Evolutionary conservation across 2,888 invertebrate genomes (phyloP).

Genomic region (Synergus gifuensis): DNA sequence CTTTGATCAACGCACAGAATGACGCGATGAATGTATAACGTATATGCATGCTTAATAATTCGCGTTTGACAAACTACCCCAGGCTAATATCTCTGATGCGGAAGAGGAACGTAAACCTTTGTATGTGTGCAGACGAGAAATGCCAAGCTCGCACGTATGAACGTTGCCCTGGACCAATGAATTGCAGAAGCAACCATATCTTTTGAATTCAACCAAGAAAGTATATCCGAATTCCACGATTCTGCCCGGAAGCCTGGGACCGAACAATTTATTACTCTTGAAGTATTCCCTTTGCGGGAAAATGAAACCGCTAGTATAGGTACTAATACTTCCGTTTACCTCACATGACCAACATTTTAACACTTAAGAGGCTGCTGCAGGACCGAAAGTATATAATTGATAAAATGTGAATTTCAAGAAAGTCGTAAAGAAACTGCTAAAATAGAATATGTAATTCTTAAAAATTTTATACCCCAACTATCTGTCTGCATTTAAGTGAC

Average conservation of each 20-base stretch:
- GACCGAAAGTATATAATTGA: too few relatives aligned
- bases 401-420: not conserved
- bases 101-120: slow-evolving; percentile 38
- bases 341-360: slow-evolving; percentile 19
- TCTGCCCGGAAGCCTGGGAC: slow-evolving; percentile 5
- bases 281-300: slow-evolving; percentile 33
- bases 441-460: too few relatives aligned
- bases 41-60: slow-evolving; percentile 32
- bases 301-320: slow-evolving; percentile 1
- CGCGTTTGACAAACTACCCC: slow-evolving; percentile 35
- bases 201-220: slow-evolving; percentile 6
- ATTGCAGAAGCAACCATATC: slow-evolving; percentile 22
- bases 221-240: slow-evolving; percentile 18
- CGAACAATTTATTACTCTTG: slow-evolving; percentile 19
- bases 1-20: slow-evolving; percentile 18
- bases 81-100: slow-evolving; percentile 25
- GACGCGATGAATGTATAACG: not conserved
- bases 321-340: not conserved
- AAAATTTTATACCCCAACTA: too few relatives aligned
- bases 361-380: not conserved
- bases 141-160: slow-evolving; percentile 5
- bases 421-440: not conserved
- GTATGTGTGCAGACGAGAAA: slow-evolving; percentile 15
- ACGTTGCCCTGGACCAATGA: slow-evolving; percentile 33
- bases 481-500: not conserved